These are phyloP conservation scores for Galerucella nymphaeae DNA, from an alignment of 2,888 invertebrate genomes.

Conservation along the genomic window DNA sequence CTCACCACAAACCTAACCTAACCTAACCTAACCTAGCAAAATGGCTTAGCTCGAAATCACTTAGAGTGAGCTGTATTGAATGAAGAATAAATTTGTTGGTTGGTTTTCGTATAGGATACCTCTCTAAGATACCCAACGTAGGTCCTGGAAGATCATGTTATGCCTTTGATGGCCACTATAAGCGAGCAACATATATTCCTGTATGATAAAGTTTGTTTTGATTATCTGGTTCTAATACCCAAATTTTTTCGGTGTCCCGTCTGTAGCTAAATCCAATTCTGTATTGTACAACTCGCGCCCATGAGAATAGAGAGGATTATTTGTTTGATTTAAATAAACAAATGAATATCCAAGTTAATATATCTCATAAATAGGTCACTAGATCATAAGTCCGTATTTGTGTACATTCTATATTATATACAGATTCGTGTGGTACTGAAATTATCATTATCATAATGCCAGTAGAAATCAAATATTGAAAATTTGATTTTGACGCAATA, in stretches of 20 bases:
- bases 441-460: neutral
- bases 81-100: no score
- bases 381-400: constrained; percentile 13
- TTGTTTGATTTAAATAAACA: constrained; percentile 31
- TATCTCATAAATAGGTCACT: constrained; percentile 25
- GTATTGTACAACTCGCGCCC: neutral
- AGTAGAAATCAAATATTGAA: neutral
- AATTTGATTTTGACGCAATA: neutral
- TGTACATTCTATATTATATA: neutral
- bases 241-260: neutral
- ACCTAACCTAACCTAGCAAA: no score
- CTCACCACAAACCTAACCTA: no score
- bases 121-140: no score
- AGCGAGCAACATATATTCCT: no score
- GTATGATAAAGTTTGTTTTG: no score
- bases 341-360: constrained; percentile 22
- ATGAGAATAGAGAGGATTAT: constrained; percentile 27
- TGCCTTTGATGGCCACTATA: no score
- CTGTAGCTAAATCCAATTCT: neutral
- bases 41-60: no score
- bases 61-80: no score
- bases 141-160: no score
- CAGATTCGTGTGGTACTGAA: neutral
- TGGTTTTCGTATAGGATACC: no score
- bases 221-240: neutral